Evolutionary conservation across 2,888 invertebrate species (phyloP), one percentile per base, ranked within the genome.

Genomic region (Leistus spinibarbis): DNA sequence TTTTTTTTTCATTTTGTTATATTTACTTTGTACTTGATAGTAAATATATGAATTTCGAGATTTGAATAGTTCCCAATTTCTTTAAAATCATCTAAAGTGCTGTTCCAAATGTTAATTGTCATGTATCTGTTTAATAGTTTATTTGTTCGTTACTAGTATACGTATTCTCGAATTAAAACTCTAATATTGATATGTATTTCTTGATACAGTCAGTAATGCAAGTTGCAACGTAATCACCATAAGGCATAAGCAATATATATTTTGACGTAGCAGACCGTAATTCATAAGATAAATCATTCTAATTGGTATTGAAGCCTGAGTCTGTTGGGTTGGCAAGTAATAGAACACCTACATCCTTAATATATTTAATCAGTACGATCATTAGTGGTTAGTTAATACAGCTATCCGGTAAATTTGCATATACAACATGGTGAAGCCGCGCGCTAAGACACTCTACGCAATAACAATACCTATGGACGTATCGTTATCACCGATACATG

Each of bases 311-410:
- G 73, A 73, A 73, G 62, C 60, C 22, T 20, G 54, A 19, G 19
- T n/a, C 66, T 60, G 75, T 56, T 67, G 69, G 63, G 24, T 75
- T 75, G 75, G 19, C 13, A 17, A n/a, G 40, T 73, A 73, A 69
- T 63, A 24, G 69, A 75, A 75, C 75, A 75, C 75, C 75, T 75
- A 75, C 75, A 69, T 69, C 53, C 69, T 75, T 68, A 75, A 75
- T 75, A 75, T 69, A 75, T 75, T 75, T 69, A 75, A 69, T 69
- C 64, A 75, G 56, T 64, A 40, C 64, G 67, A 73, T 73, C 73
- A 67, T 75, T 75, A 75, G 69, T 40, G 57, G 22, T 65, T 20
- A 60, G 20, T 60, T 60, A 57, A 57, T 57, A 40, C 13, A 40
- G 10, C 40, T 40, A 40, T 40, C 40, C 40, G 40, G 40, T 40